Evolutionary conservation across 1,140 invertebrate genomes (phyloP).

Genomic region (Drosophila fuyamai): DNA sequence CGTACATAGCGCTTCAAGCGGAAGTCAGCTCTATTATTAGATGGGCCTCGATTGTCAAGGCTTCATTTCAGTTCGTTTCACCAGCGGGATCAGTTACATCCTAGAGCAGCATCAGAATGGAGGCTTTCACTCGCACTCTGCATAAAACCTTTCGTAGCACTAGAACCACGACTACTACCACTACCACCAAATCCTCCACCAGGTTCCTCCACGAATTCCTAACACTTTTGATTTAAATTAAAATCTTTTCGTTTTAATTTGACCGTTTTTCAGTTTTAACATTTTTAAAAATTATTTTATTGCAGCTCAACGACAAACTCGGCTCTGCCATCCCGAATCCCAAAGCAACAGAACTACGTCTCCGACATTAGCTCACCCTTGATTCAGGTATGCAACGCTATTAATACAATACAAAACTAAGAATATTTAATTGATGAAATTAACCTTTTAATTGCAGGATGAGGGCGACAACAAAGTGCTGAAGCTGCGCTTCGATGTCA

Average conservation of each 20-base stretch:
- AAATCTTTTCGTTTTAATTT: background rate
- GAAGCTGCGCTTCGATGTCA: conserved; percentile 96
- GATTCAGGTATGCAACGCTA: conserved; percentile 86
- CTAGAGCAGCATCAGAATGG: conserved; percentile 35
- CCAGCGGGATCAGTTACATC: conserved; percentile 17
- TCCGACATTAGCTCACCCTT: conserved; percentile 94
- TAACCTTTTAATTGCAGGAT: conserved; percentile 86
- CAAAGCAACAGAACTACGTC: conserved; percentile 83
- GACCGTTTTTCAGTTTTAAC: background rate
- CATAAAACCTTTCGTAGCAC: conserved; percentile 67
- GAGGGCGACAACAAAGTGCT: conserved; percentile 95
- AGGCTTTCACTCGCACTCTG: conserved; percentile 65
- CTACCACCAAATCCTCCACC: conserved; percentile 34
- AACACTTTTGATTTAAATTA: conserved; percentile 13
- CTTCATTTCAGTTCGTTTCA: conserved; percentile 45
- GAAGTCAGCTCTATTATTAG: conserved; percentile 58
- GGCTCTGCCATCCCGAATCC: conserved; percentile 75
- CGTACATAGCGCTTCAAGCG: conserved; percentile 24
- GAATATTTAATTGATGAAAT: background rate
- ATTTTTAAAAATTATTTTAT: conserved; percentile 15
- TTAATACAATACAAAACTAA: background rate
- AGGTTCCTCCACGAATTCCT: conserved; percentile 9
- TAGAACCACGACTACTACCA: conserved; percentile 43
- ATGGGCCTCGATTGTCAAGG: background rate
- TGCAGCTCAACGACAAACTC: conserved; percentile 87